Evolutionary conservation across 2,888 invertebrate species (phyloP).

Genomic region (Meghimatium bilineatum): DNA sequence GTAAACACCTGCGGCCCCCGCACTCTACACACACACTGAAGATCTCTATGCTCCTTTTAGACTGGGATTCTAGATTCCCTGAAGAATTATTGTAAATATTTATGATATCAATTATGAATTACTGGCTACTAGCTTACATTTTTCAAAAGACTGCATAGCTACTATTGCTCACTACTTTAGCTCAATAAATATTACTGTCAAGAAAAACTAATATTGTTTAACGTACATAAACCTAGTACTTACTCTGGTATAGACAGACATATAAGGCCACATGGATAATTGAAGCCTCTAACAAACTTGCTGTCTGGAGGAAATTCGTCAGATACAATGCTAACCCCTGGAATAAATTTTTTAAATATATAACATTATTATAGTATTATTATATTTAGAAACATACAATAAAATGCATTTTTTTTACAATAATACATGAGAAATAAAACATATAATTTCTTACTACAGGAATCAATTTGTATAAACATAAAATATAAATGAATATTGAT

Average conservation of each 20-base stretch:
- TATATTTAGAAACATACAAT: background rate
- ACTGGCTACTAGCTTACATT: background rate
- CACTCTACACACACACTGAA: no score
- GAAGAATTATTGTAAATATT: no score
- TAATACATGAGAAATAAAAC: background rate
- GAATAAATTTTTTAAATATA: conserved; percentile 36
- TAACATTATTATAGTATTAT: background rate
- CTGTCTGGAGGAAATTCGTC: conserved; percentile 62
- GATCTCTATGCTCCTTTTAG: no score
- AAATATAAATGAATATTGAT: no score
- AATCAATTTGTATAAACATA: background rate
- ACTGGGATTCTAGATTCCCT: no score
- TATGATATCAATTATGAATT: no score
- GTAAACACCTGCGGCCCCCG: no score
- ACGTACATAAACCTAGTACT: conserved; percentile 45
- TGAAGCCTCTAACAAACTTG: conserved; percentile 70
- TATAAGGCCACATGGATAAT: conserved; percentile 68
- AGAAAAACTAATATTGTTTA: no score
- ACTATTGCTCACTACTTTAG: background rate
- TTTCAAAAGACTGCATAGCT: background rate
- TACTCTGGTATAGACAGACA: conserved; percentile 66
- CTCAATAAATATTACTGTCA: no score
- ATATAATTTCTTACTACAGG: background rate
- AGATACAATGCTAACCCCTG: conserved; percentile 67
- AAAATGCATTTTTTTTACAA: background rate